Evolutionary conservation across 1,140 invertebrate species (phyloP), one percentile per base, ranked within the genome.

Genomic region (Octopus bimaculoides): DNA sequence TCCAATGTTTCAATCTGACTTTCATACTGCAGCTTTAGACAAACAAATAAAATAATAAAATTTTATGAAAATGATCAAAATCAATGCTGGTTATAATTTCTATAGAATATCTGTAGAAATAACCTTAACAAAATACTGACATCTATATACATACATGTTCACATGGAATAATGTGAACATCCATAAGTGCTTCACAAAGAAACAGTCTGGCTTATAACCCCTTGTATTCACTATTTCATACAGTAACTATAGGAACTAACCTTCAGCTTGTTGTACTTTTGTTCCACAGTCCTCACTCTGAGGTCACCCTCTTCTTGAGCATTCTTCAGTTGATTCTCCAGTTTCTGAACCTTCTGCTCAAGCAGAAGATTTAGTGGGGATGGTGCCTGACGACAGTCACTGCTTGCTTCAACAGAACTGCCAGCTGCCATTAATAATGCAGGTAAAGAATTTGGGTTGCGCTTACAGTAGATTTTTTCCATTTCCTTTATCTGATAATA

Each of bases 201-300:
- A 1, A 41, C 26, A 41, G 3, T 41, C 26, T 41, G 26, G 26
- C 26, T 41, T 41, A 41, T 41, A 41, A 41, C 26, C 3, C 26
- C 26, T n/a, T n/a, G n/a, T n/a, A n/a, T n/a, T n/a, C n/a, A n/a
- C n/a, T 41, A 41, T 41, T 41, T 41, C 26, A 3, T 41, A 41
- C 26, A 41, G 26, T 41, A 41, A 41, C 26, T 41, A 41, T 41
- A 41, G 26, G 26, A 14, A 14, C 71, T 78, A 74, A 89, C 89
- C 87, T 89, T 89, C n/a, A 89, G 80, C 53, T 80, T 81, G 73
- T 87, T 87, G 80, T 89, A 90, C 81, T 89, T 89, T 82, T 90
- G 89, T 81, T 90, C 89, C 79, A 90, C 84, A 41, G 84, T 83
- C 75, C 89, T 76, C 77, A 89, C 53, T 77, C 86, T 81, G 75